Base-by-base conservation (phyloP, 2,888 invertebrate genomes). In the Ganaspis brasiliensis region DNA sequence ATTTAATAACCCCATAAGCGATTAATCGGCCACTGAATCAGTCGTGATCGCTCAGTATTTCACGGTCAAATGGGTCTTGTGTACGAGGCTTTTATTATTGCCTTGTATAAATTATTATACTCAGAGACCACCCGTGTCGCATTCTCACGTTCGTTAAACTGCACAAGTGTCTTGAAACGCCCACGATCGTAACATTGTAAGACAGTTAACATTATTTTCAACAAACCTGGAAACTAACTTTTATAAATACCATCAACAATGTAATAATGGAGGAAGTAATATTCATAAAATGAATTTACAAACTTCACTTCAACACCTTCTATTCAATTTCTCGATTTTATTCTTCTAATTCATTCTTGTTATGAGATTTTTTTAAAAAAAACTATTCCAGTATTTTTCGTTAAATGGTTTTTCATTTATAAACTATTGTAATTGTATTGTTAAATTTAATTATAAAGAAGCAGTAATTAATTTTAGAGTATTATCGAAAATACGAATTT, bases 11-110 rank as follows among this genome's bases (percentile, higher is more conserved):
- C 82, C 78, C 81, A 84, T 83, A 83, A 76, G 78, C 84, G 81
- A 82, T 82, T 85, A 83, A 87, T 86, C 83, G 84, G 75, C 80
- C 80, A 81, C 80, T 79, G 84, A 84, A 86, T 84, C 82, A 77
- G 78, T 72, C 81, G 73, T 74, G 82, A 83, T 77, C 83, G 82
- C 81, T 84, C 81, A 82, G 82, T 86, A 83, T 84, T 86, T 86
- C 83, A 87, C 77, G 81, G 77, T 79, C 73, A 79, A 76, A 78
- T 74, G 78, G 80, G 59, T 49, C 73, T 75, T 35, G 79, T 80
- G 79, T 81, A 76, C 71, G 52, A 78, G 75, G 79, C 81, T 74
- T 82, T 84, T 82, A 83, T 84, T 78, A 81, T 83, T 83, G 73
- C 61, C 37, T 63, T 63, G 61, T 37, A 63, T 63, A 63, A 63